Evolutionary conservation across 2,888 invertebrate genomes (phyloP).

Genomic region (Taphrorychus bicolor): DNA sequence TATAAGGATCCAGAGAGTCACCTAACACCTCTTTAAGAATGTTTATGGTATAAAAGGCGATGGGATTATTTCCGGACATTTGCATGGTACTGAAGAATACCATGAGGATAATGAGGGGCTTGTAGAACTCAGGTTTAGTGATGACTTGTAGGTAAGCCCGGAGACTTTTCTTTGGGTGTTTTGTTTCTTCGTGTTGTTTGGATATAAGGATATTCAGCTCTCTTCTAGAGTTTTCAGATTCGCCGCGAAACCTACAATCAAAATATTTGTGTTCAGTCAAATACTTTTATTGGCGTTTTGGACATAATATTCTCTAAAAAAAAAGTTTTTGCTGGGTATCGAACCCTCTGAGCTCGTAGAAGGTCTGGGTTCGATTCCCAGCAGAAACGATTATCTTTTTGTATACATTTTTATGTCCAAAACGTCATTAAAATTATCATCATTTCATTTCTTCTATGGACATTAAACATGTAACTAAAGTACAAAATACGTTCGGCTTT

Average conservation of each 20-base stretch:
- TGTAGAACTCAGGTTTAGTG: slow-evolving; percentile 61
- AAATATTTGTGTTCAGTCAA: too few relatives aligned
- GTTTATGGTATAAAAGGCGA: slow-evolving; percentile 72
- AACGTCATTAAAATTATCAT: too few relatives aligned
- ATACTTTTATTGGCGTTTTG: too few relatives aligned
- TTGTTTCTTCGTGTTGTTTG: slow-evolving; percentile 52
- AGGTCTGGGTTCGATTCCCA: too few relatives aligned
- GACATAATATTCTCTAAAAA: too few relatives aligned
- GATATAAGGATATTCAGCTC: slow-evolving; percentile 63
- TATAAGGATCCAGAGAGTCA: slow-evolving; percentile 20
- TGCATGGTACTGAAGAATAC: slow-evolving; percentile 72
- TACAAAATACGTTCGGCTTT: too few relatives aligned
- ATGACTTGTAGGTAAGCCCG: slow-evolving; percentile 48
- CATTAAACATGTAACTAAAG: too few relatives aligned
- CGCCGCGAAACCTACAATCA: slow-evolving; percentile 61
- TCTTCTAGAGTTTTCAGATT: slow-evolving; percentile 60
- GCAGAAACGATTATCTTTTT: too few relatives aligned
- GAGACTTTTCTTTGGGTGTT: slow-evolving; percentile 47
- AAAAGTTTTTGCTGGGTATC: too few relatives aligned
- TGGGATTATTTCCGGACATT: slow-evolving; percentile 74
- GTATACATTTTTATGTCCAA: too few relatives aligned
- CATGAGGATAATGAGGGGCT: slow-evolving; percentile 68
- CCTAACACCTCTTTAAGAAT: slow-evolving; percentile 22
- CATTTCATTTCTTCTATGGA: too few relatives aligned
- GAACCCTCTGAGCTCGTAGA: too few relatives aligned